Evolutionary conservation across 2,797 vertebrate species (phyloP).

Genomic region (Dermochelys coriacea): DNA sequence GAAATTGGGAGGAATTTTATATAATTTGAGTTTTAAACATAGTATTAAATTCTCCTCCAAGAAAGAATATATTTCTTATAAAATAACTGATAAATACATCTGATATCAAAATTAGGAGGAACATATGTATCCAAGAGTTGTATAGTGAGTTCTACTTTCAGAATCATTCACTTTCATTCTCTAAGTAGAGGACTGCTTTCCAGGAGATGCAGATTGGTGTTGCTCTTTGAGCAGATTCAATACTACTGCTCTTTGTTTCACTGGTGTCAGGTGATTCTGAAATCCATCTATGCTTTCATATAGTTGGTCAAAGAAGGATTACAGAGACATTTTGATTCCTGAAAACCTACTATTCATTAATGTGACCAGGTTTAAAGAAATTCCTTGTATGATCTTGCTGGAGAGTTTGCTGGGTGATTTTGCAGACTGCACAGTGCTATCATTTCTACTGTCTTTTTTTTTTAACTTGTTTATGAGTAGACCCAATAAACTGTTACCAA

Average conservation of each 20-base stretch:
- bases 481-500: background rate
- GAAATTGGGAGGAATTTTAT: background rate
- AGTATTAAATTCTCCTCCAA: background rate
- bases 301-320: background rate
- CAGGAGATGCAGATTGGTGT: background rate
- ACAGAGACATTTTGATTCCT: background rate
- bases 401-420: background rate
- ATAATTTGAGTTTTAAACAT: background rate
- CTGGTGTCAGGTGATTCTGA: background rate
- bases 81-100: background rate
- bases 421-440: accelerated
- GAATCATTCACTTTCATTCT: background rate
- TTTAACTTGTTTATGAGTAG: background rate
- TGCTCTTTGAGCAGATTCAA: background rate
- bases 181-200: background rate
- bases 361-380: background rate
- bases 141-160: background rate
- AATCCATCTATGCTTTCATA: background rate
- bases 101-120: background rate
- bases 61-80: background rate
- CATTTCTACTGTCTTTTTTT: background rate
- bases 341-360: background rate
- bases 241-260: background rate
- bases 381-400: background rate
- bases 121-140: background rate